Conservation (phyloP, 2,113 vertebrate species). For the Hystrix cristata region DNA sequence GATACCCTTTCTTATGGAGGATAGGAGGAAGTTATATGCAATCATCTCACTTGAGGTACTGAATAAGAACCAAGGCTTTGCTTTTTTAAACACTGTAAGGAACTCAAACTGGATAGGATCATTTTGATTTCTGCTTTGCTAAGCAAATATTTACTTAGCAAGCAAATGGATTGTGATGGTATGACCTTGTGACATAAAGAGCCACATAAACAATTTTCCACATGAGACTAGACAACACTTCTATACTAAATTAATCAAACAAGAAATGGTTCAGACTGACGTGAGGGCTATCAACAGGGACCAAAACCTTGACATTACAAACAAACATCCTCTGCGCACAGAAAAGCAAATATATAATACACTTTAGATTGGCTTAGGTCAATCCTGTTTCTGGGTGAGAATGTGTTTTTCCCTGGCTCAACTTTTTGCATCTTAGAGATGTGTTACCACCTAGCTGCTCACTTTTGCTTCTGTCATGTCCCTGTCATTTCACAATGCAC, state of each 20-base stretch:
- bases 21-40: neutral
- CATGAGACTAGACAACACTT: neutral
- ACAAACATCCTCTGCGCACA: slow-evolving; percentile 11
- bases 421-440: neutral
- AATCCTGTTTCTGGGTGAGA: neutral
- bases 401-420: neutral
- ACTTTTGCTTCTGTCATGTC: neutral
- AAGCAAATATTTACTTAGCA: slow-evolving; percentile 61
- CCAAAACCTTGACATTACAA: slow-evolving; percentile 1
- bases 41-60: neutral
- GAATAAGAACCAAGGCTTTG: neutral
- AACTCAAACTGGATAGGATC: slow-evolving; percentile 42
- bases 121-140: slow-evolving; percentile 52
- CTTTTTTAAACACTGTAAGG: neutral
- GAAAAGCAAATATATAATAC: slow-evolving; percentile 34
- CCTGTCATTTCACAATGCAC: neutral
- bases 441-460: neutral
- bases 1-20: neutral
- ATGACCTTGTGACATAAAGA: slow-evolving; percentile 58
- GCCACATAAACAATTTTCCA: slow-evolving; percentile 38
- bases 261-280: neutral
- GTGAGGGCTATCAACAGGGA: neutral
- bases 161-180: slow-evolving; percentile 42
- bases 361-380: neutral
- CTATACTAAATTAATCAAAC: slow-evolving; percentile 31